Base-by-base conservation (phyloP, 1,140 invertebrate species). In the Lordiphosa stackelbergi region DNA sequence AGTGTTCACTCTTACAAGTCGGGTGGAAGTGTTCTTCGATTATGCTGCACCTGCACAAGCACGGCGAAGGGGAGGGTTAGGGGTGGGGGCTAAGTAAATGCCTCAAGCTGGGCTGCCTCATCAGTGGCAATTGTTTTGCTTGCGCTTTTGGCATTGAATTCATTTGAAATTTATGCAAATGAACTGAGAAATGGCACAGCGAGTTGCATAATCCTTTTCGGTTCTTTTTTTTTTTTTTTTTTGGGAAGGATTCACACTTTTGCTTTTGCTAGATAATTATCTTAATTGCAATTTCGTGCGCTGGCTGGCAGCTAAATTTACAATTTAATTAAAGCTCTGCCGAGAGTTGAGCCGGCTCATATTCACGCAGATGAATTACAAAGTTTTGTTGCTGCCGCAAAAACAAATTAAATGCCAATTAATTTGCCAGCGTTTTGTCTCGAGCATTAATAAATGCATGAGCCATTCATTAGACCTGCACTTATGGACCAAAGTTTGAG, bases 161-260 rank as follows among this genome's bases (percentile, higher is more conserved):
- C 75, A 81, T 75, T 75, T 62, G 72, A 66, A 79, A 79, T 70
- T 79, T 79, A 79, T 79, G 74, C 74, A 79, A 79, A 79, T 78
- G 56, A 77, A 58, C 49, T 62, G 42, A 37, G 31, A 9, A 45
- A 31, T 31, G 28, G 28, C 28, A 31, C 28, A 31, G 28, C 28
- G 28, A 31, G 28, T 49, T 49, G 19, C 13, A 16, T 31, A 13
- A 6, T 46, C n/a, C 22, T n/a, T 48, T 40, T 40, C 3, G 0
- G 19, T 19, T 19, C 19, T 2, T 19, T 3, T 19, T 3, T 16
- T 42, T 22, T 42, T 42, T 16, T 16, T n/a, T n/a, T n/a, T n/a
- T n/a, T n/a, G 5, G 24, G 28, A 31, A 22, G 51, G 28, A 48
- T 38, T 66, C 59, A 73, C 60, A 69, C 57, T 79, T 73, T 73